Evolutionary conservation across 2,797 vertebrate genomes (phyloP), one percentile per base, ranked within the genome.

Genomic region (Melanotaenia boesemani): DNA sequence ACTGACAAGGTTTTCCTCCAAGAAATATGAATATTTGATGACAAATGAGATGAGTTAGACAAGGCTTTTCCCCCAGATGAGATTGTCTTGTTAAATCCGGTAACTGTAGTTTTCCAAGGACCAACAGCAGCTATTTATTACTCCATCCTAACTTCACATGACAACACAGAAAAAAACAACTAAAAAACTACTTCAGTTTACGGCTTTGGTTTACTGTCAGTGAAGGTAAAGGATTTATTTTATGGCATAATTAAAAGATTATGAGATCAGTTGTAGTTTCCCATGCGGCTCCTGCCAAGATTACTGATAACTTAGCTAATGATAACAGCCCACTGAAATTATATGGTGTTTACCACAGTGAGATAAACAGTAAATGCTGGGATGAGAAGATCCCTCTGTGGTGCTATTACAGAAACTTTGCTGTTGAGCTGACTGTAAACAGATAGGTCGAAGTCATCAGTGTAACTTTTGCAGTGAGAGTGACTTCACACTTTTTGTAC

Each of bases 401-500:
- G 18, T 2, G 12, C 37, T 13, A 9, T 39, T 13, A 46, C 44
- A 46, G 44, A 46, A 46, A 46, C 44, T 46, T 46, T 46, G 4
- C 18, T 46, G 44, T 44, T 44, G 4, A 44, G 41, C 12, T 18
- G 39, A 9, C 39, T 8, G 48, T n/a, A 63, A 9, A 22, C 1
- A 4, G 11, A 20, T 28, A 28, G 28, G 22, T 13, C 6, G 20
- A 15, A 1, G 28, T 41, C 24, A 59, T 56, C 16, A 30, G 1
- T 24, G 12, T 6, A 60, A 30, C 54, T 62, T 81, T 28, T 15
- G 26, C 8, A 60, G 67, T 54, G 24, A 56, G 59, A 50, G 50
- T 28, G 34, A 2, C 41, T 66, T 74, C 64, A 55, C 63, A 76
- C 46, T 57, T 77, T 24, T 55, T 54, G 10, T 56, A 28, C 77